These are phyloP conservation scores for Oophaga sylvatica DNA, from an alignment of 2,797 vertebrate species.

Conservation along the genomic window DNA sequence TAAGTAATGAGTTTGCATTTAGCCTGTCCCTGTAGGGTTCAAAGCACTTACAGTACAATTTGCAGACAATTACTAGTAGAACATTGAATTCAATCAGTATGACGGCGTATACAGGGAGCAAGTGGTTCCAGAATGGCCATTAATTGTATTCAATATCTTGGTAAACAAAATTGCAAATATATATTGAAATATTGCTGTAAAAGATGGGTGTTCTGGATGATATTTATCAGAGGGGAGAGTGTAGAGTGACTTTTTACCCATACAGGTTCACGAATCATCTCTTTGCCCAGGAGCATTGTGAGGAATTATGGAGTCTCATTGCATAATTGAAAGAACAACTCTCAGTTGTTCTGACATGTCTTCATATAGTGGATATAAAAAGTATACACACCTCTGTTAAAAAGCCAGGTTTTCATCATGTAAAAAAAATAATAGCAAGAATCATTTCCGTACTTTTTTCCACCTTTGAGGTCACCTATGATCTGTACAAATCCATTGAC, in stretches of 20 bases:
- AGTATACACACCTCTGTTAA: no score
- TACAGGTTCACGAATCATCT: background rate
- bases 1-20: conserved; percentile 16
- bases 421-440: no score
- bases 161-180: background rate
- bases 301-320: background rate
- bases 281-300: background rate
- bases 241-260: background rate
- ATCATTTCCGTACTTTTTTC: no score
- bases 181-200: background rate
- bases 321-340: background rate
- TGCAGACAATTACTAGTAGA: conserved; percentile 27
- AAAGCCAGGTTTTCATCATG: no score
- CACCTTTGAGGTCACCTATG: no score
- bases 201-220: background rate
- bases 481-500: no score
- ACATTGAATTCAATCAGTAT: conserved; percentile 7
- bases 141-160: conserved; percentile 9
- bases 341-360: no score
- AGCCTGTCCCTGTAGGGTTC: background rate
- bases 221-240: background rate
- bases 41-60: background rate
- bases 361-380: no score
- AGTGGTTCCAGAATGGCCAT: conserved; percentile 2
- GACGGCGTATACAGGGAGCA: background rate